These are phyloP conservation scores for Scopus umbretta DNA, from an alignment of 2,113 vertebrate species.

Conservation along the genomic window DNA sequence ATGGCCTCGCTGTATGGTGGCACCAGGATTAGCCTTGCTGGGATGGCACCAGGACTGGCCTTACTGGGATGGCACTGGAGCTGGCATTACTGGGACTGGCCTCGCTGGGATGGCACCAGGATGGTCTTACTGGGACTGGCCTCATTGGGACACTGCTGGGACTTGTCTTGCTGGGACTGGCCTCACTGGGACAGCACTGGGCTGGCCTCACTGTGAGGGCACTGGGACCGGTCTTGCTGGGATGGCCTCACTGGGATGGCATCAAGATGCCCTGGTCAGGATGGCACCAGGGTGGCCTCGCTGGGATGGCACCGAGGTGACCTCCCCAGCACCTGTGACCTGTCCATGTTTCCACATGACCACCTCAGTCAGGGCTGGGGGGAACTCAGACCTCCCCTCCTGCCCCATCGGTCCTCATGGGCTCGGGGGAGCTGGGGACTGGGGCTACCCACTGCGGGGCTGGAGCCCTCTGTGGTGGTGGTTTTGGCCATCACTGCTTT, in stretches of 20 bases:
- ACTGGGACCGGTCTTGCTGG: background rate
- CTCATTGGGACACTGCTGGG: background rate
- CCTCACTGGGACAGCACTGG: background rate
- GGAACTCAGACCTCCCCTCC: background rate
- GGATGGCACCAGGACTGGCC: background rate
- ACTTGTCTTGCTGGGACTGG: background rate
- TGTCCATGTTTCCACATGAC: background rate
- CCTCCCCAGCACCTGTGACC: background rate
- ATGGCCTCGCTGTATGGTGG: background rate
- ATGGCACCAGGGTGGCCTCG: background rate
- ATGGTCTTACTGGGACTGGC: background rate
- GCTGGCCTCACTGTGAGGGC: background rate
- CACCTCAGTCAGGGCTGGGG: background rate
- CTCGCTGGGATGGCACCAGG: too few relatives aligned
- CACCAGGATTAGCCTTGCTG: background rate
- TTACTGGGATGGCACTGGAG: background rate
- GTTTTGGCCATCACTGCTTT: background rate
- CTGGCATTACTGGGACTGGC: too few relatives aligned
- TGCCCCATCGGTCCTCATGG: accelerated
- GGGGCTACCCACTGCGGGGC: accelerated
- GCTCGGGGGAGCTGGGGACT: background rate
- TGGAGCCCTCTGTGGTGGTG: background rate
- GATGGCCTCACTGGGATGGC: too few relatives aligned
- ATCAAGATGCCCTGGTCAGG: background rate
- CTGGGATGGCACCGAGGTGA: background rate